Base-by-base conservation (phyloP, 2,113 vertebrate genomes). In the Trichechus manatus region DNA sequence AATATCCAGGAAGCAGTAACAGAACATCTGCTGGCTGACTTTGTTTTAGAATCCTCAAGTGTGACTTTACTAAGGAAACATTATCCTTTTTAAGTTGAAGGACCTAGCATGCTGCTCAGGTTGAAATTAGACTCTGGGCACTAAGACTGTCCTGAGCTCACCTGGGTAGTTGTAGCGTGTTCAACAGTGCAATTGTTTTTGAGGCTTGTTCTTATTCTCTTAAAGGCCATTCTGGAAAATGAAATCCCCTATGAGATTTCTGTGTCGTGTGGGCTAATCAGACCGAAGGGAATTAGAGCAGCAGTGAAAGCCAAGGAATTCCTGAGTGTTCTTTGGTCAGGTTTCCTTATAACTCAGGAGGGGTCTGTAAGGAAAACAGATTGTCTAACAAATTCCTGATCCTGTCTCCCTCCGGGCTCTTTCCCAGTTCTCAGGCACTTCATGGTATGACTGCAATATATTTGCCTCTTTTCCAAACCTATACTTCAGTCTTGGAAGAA, bases 1-100 rank as follows among this genome's bases (percentile, higher is more conserved):
- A 88, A 90, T 94, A 97, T 96, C 95, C 95, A 94, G 88, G 94
- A 95, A 96, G 95, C 89, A 95, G 29, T 87, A 96, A 81, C 47
- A 9, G 95, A 56, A 97, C 89, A 97, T 97, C 97, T 98, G 96
- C 88, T 74, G 91, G 64, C 75, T 94, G 96, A 47, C 70, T 94
- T 78, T 63, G 25, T 82, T 94, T 98, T 92, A 96, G 91, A 68
- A 94, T 82, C 39, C 89, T 70, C 82, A 64, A 84, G 61, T 75
- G 90, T 93, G 91, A 23, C 92, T 91, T 94, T 39, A 93, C 94
- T 17, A 74, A 91, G 63, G 87, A 91, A 97, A 78, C 31, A 22
- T 70, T 33, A 22, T 96, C 56, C 63, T 80, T 95, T 93, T 90
- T 63, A 84, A 89, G 10, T 42, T 79, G 64, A 93, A 70, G 27